phyloP scores from a whole-genome alignment of 2,797 vertebrate species.

The Mus spretus region DNA sequence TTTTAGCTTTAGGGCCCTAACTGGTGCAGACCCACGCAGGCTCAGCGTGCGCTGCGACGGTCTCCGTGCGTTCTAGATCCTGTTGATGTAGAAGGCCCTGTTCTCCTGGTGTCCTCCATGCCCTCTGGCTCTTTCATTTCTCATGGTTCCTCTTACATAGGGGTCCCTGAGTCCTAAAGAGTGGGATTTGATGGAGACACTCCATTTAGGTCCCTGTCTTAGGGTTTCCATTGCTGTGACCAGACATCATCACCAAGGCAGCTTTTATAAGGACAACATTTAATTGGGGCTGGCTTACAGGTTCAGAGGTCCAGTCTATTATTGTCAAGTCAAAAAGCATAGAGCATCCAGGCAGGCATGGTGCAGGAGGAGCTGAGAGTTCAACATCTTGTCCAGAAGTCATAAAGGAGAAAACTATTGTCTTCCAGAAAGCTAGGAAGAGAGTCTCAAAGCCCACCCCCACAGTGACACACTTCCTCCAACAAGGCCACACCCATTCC shows the following conservation, averaged over 20 bases:
- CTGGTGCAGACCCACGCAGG: not conserved
- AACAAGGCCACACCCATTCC: too few species aligned
- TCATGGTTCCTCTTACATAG: not conserved
- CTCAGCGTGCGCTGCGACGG: not conserved
- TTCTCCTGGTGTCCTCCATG: too few species aligned
- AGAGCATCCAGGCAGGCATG: too few species aligned
- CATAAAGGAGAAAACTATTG: not conserved
- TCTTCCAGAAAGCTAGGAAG: not conserved
- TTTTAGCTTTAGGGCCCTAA: not conserved
- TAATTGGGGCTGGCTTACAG: too few species aligned
- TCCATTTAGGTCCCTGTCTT: too few species aligned
- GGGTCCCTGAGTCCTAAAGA: not conserved
- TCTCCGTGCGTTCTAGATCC: not conserved
- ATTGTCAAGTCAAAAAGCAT: too few species aligned
- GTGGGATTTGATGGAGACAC: not conserved
- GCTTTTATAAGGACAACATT: too few species aligned
- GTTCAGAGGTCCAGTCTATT: too few species aligned
- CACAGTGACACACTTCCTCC: too few species aligned
- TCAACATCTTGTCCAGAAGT: not conserved
- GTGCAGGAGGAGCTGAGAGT: not conserved
- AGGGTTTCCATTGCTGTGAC: too few species aligned
- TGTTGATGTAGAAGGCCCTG: not conserved
- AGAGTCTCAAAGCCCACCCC: not conserved
- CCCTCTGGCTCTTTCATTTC: not conserved
- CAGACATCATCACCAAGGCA: too few species aligned